Percentiles rank a stretch among this genome's conserved stretches.
phyloP scores from a whole-genome alignment of 2,888 invertebrate genomes.

The Stramonita haemastoma region DNA sequence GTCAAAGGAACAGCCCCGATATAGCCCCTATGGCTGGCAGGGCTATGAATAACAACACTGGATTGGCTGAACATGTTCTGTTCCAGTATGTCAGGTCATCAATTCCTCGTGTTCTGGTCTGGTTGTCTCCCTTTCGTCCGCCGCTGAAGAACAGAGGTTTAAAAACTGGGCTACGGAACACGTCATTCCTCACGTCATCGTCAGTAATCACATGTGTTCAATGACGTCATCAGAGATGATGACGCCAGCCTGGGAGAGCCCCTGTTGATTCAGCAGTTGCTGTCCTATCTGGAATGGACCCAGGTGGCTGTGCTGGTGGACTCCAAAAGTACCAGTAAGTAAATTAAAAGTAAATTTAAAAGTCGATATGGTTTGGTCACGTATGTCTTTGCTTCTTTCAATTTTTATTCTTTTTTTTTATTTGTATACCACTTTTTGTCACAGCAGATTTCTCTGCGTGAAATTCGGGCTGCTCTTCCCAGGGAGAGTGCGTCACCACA shows the following conservation, averaged over 20 bases:
- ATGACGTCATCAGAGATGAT: conserved; percentile 14
- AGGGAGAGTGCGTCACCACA: no score
- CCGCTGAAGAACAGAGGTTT: not conserved
- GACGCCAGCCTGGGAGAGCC: not conserved
- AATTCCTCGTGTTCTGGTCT: conserved; percentile 27
- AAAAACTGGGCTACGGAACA: conserved; percentile 41
- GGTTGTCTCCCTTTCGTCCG: conserved; percentile 7
- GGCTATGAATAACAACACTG: no score
- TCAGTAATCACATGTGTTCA: conserved; percentile 24
- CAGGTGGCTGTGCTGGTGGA: conserved; percentile 36
- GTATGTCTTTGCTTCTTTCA: no score
- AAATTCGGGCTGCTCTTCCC: no score
- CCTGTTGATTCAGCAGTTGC: conserved; percentile 7
- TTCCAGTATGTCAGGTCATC: conserved; percentile 3
- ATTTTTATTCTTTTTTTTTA: no score
- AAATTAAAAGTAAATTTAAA: no score
- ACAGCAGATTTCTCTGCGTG: no score
- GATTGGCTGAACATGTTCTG: no score
- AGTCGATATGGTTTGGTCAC: no score
- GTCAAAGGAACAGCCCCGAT: no score
- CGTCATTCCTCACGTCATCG: conserved; percentile 40
- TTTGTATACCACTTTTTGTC: no score
- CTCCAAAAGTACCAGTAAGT: conserved; percentile 19
- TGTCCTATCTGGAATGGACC: conserved; percentile 9
- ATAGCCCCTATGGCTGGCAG: no score